Percentiles rank a stretch among this genome's conserved stretches.
These are phyloP conservation scores for Reinhardtius hippoglossoides DNA, from an alignment of 2,113 vertebrate species.

Conservation along the genomic window DNA sequence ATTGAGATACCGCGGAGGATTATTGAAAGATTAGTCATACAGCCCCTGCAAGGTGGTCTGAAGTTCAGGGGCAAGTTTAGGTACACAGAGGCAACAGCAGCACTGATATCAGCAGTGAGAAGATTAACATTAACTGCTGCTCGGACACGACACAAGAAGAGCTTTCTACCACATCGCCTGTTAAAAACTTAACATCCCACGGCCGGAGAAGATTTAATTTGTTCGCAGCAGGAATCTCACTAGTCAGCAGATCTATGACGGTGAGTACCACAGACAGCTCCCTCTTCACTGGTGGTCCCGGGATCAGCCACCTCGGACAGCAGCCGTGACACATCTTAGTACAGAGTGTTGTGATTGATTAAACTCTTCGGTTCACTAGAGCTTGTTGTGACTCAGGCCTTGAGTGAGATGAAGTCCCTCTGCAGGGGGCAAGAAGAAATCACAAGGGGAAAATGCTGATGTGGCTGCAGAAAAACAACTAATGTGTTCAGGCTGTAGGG, in stretches of 20 bases:
- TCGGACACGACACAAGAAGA: too few relatives aligned
- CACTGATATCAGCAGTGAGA: background rate
- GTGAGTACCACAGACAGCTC: background rate
- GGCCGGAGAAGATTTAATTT: background rate
- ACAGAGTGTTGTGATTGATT: slow-evolving; percentile 12
- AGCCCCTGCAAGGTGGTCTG: background rate
- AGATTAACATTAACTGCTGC: background rate
- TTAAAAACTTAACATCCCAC: too few relatives aligned
- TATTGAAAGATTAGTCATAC: background rate
- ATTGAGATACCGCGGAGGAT: too few relatives aligned
- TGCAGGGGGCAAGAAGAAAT: background rate
- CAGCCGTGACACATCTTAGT: slow-evolving; percentile 4
- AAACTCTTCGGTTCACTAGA: slow-evolving; percentile 23
- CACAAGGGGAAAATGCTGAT: background rate
- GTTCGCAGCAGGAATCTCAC: background rate
- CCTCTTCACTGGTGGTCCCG: slow-evolving; percentile 20
- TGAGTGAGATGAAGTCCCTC: slow-evolving; percentile 21
- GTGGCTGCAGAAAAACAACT: background rate
- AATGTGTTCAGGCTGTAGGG: too few relatives aligned
- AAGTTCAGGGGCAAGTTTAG: background rate
- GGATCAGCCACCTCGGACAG: slow-evolving; percentile 16
- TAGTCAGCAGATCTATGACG: slow-evolving; percentile 8
- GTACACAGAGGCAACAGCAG: too few relatives aligned
- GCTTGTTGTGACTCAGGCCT: slow-evolving; percentile 38
- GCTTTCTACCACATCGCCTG: too few relatives aligned